Evolutionary conservation across 2,888 invertebrate species (phyloP), one percentile per base, ranked within the genome.

Genomic region (Eupithecia tripunctaria): DNA sequence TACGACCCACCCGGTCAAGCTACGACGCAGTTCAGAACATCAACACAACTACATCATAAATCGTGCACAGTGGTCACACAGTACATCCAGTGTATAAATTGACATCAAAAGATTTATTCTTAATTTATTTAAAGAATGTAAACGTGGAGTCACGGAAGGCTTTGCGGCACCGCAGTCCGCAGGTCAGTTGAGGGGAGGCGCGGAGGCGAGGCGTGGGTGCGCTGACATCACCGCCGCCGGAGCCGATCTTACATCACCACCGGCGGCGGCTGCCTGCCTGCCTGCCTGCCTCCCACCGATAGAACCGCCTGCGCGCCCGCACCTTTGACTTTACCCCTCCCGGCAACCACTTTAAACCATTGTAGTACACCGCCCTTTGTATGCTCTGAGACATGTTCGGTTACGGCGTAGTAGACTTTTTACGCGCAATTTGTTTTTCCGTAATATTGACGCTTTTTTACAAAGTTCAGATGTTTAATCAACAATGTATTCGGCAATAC

Each of bases 201-300:
- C 83, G 85, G 84, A 85, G 86, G 85, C 79, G 82, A 77, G 84
- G 85, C 85, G 92, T 91, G 89, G 91, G 91, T 87, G 91, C 89
- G 92, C 91, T 94, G 94, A 94, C 93, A 93, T 94, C 94, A 94
- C 91, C 94, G 88, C 89, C 89, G 82, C 85, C 90, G 91, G 89
- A 91, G 90, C 88, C 89, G 91, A 82, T 93, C 93, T 94, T 94
- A 94, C 94, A 93, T 93, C 94, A 93, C 88, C 92, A 82, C 81
- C 77, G 75, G 77, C 78, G 82, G 82, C 77, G 75, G 77, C 78
- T 83, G 83, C 83, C 85, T 84, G 82, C 82, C 78, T 83, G 83
- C 83, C 85, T 84, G 82, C 82, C 85, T 86, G 84, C 88, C 90
- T 88, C 87, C 91, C 88, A 90, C 89, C 88, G 84, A 83, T 79